phyloP scores from a whole-genome alignment of 2,888 invertebrate species.

The Cryptocheilus praepositus region DNA sequence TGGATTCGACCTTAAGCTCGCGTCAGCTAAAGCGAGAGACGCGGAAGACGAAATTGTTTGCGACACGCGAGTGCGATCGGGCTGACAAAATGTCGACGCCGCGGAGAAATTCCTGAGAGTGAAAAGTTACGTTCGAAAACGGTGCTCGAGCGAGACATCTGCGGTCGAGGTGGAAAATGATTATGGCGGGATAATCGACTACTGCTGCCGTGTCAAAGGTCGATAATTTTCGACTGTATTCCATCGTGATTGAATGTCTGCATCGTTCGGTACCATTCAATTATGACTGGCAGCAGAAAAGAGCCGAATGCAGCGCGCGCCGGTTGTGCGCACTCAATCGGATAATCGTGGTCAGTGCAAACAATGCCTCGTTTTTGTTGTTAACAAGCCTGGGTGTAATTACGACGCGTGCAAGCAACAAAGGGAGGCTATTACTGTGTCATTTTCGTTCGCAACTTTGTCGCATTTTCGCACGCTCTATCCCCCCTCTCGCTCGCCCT shows the following conservation, averaged over 20 bases:
- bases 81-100: too few species aligned
- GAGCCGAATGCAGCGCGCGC: conserved; percentile 4
- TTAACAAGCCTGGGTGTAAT: conserved; percentile 1
- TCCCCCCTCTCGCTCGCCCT: too few species aligned
- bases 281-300: conserved; percentile 20
- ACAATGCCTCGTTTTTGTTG: conserved; percentile 4
- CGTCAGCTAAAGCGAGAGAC: not conserved
- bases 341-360: conserved; percentile 2
- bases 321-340: not conserved
- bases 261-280: conserved; percentile 34
- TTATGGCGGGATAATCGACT: too few species aligned
- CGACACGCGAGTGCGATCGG: conserved; percentile 9
- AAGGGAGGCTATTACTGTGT: not conserved
- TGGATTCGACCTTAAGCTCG: too few species aligned
- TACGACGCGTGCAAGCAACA: not conserved
- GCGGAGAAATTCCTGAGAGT: too few species aligned
- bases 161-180: conserved; percentile 10
- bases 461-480: too few species aligned
- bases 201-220: conserved; percentile 23
- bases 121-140: too few species aligned
- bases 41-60: not conserved
- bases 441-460: not conserved
- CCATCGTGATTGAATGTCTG: conserved; percentile 38
- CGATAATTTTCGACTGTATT: conserved; percentile 20
- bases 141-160: not conserved